Conservation (phyloP, 2,888 invertebrate genomes). For the Caradrina clavipalpis region DNA sequence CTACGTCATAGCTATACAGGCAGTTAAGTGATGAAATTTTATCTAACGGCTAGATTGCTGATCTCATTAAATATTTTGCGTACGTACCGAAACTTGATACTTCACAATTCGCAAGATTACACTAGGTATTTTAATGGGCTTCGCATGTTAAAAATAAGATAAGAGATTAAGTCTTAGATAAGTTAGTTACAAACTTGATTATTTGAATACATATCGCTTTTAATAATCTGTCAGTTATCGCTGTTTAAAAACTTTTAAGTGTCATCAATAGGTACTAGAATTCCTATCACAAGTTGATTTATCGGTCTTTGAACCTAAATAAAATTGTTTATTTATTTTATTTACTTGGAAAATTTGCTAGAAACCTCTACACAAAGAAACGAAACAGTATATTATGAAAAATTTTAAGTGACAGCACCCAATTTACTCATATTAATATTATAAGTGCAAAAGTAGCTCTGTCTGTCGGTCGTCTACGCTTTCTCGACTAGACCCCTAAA, state of each 20-base stretch:
- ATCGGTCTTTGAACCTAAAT: slow-evolving; percentile 5
- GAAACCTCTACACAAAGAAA: too few species aligned
- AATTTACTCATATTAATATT: too few species aligned
- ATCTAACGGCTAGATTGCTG: slow-evolving; percentile 7
- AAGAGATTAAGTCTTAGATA: slow-evolving; percentile 2
- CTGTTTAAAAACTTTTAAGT: background rate
- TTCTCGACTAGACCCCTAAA: too few species aligned
- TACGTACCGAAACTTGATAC: slow-evolving; percentile 11
- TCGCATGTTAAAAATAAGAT: slow-evolving; percentile 13
- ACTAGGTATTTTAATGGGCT: slow-evolving; percentile 12
- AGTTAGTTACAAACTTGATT: background rate
- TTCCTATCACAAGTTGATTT: background rate
- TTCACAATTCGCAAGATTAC: slow-evolving; percentile 6
- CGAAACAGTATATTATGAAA: too few species aligned
- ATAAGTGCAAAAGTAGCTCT: too few species aligned
- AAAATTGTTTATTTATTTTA: too few species aligned
- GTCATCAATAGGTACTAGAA: background rate
- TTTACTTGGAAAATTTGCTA: too few species aligned
- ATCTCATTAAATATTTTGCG: slow-evolving; percentile 12
- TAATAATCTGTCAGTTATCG: background rate
- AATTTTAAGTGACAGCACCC: too few species aligned
- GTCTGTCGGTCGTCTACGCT: too few species aligned
- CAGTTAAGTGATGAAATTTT: slow-evolving; percentile 16
- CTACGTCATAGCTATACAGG: background rate
- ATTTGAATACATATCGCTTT: background rate